phyloP scores from a whole-genome alignment of 2,797 vertebrate species.

The Harpagifer antarcticus region DNA sequence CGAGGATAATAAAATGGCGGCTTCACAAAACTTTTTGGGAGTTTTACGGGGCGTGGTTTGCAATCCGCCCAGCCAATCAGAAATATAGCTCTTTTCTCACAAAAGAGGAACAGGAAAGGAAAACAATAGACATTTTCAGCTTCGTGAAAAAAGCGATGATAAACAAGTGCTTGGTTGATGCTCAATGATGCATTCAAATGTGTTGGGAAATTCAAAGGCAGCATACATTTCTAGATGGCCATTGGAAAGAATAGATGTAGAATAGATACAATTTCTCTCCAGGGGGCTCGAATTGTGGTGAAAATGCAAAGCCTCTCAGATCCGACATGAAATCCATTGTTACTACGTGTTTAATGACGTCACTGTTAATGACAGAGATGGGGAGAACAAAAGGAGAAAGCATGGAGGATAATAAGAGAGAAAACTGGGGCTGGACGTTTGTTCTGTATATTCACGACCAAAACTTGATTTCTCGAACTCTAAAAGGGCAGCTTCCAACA shows the following conservation, averaged over 20 bases:
- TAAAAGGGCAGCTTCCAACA: too few relatives aligned
- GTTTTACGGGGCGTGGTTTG: too few relatives aligned
- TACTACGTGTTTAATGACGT: background rate
- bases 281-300: background rate
- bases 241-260: conserved; percentile 18
- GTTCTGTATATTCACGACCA: background rate
- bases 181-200: conserved; percentile 34
- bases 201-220: conserved; percentile 19
- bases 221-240: conserved; percentile 1
- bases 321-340: background rate
- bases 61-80: too few relatives aligned
- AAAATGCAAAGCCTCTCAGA: conserved; percentile 9
- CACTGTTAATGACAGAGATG: background rate
- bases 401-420: background rate
- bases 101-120: background rate
- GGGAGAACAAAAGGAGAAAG: background rate
- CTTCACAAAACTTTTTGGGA: too few relatives aligned
- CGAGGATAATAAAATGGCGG: too few relatives aligned
- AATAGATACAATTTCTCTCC: background rate
- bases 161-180: conserved; percentile 6
- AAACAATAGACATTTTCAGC: background rate
- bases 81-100: too few relatives aligned
- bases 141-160: background rate
- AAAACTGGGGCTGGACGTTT: background rate
- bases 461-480: background rate